Evolutionary conservation across 1,140 invertebrate genomes (phyloP), one percentile per base, ranked within the genome.

Genomic region (Heliconius hewitsoni): DNA sequence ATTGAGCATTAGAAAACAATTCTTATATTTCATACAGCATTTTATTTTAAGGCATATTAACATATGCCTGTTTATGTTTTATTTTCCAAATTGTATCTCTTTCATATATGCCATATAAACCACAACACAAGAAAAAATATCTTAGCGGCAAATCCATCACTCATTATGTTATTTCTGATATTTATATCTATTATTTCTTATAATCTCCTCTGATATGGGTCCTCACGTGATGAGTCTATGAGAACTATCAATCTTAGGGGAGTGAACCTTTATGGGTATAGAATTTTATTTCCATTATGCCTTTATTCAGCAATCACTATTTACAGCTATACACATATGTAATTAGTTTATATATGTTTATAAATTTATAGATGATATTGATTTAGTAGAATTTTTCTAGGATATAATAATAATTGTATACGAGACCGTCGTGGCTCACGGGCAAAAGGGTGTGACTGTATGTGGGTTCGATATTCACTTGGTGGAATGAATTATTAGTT

Each of bases 61-160:
- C 23, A 23, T 13, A 46, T 46, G 0, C 16, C 16, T 46, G 13
- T 16, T 13, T 46, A 46, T 46, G 13, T 16, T 46, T 4, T 11
- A 46, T 19, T 52, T 52, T 52, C 6, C 50, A 46, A 16, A 46
- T 16, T 46, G 16, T 46, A 46, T 16, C 1, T 52, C 16, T 52
- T 8, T 52, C 18, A 52, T 19, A 52, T 8, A 8, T 52, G 16
- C 5, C 50, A 52, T 52, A 19, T 19, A 60, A 60, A 23, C 55
- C 9, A 23, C 9, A 60, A 23, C 19, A 57, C 55, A 27, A 23
- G 23, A 23, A 23, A 23, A 73, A 18, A 52, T 66, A 80, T 23
- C 19, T 50, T 66, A 52, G 0, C 39, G 37, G 34, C 55, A 80
- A 74, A 88, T 89, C 86, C 74, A 87, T 88, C 87, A 86, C 60